Conservation (phyloP, 2,797 vertebrate species). For the Oryzias sinensis region DNA sequence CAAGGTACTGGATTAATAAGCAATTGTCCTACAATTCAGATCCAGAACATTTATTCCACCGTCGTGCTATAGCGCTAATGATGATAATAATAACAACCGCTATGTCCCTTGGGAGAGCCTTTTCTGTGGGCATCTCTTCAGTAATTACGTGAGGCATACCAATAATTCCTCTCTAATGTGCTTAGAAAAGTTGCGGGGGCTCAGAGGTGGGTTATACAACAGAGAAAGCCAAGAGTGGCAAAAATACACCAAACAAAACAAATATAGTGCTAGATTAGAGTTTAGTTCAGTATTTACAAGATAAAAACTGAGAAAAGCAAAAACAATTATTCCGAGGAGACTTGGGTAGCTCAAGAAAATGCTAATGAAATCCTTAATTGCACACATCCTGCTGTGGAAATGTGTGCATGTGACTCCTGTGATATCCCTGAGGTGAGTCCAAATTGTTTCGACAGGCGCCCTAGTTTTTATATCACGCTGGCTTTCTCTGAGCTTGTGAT, state of each 20-base stretch:
- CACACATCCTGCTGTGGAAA: slow-evolving; percentile 14
- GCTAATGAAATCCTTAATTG: slow-evolving; percentile 40
- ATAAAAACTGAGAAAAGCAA: slow-evolving; percentile 12
- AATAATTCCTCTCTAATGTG: slow-evolving; percentile 69
- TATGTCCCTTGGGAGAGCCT: slow-evolving; percentile 57
- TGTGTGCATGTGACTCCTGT: slow-evolving; percentile 15
- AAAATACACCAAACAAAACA: slow-evolving; percentile 56
- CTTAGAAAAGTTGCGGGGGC: slow-evolving; percentile 61
- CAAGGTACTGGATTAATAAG: slow-evolving; percentile 62
- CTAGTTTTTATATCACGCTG: slow-evolving; percentile 58
- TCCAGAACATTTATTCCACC: slow-evolving; percentile 65
- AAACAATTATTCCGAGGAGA: slow-evolving; percentile 49
- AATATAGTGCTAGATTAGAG: slow-evolving; percentile 26
- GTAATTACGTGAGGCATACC: slow-evolving; percentile 70
- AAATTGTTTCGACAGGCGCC: slow-evolving; percentile 55
- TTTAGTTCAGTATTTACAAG: slow-evolving; percentile 36
- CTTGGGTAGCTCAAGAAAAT: slow-evolving; percentile 37
- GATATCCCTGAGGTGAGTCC: slow-evolving; percentile 35
- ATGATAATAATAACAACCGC: slow-evolving; percentile 70
- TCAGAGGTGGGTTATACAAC: slow-evolving; percentile 58
- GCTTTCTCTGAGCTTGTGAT: slow-evolving; percentile 56
- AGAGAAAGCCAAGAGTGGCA: slow-evolving; percentile 46
- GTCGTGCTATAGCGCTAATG: slow-evolving; percentile 61
- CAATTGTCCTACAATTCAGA: slow-evolving; percentile 49
- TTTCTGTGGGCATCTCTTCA: slow-evolving; percentile 66